These are phyloP conservation scores for Uropetala carovei DNA, from an alignment of 2,888 invertebrate genomes.

Conservation along the genomic window DNA sequence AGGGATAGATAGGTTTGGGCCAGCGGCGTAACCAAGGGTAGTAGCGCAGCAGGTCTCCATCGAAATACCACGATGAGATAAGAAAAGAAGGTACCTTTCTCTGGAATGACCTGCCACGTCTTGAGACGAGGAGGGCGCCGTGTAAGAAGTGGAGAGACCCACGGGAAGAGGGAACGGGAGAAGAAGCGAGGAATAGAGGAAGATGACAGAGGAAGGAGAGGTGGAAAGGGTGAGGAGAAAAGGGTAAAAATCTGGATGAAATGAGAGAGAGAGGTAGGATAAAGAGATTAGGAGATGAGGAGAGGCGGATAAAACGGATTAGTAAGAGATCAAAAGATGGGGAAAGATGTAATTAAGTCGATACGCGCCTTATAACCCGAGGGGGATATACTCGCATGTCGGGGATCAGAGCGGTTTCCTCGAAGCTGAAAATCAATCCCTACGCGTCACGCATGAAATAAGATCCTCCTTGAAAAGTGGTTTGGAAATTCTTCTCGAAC, in stretches of 20 bases:
- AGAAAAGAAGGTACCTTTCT: too few species aligned
- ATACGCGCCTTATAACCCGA: not conserved
- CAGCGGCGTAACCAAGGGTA: too few species aligned
- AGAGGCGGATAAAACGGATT: not conserved
- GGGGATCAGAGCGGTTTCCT: not conserved
- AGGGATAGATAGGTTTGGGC: too few species aligned
- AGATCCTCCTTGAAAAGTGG: not conserved
- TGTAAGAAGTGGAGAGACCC: too few species aligned
- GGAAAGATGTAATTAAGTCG: slow-evolving; percentile 9
- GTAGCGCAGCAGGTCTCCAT: too few species aligned
- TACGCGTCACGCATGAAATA: not conserved
- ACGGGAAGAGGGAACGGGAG: not conserved
- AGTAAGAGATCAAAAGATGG: not conserved
- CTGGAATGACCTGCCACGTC: too few species aligned
- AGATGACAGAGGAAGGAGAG: too few species aligned
- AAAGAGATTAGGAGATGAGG: not conserved
- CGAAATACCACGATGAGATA: too few species aligned
- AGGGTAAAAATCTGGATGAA: too few species aligned
- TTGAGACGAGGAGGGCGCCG: too few species aligned
- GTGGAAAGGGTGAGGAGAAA: too few species aligned
- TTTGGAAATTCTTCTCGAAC: not conserved
- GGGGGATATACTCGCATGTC: not conserved
- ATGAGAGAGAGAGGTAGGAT: not conserved
- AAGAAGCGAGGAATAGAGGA: not conserved
- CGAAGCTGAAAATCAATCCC: not conserved